These are phyloP conservation scores for Heliconius himera DNA, from an alignment of 1,140 invertebrate genomes.

Conservation along the genomic window DNA sequence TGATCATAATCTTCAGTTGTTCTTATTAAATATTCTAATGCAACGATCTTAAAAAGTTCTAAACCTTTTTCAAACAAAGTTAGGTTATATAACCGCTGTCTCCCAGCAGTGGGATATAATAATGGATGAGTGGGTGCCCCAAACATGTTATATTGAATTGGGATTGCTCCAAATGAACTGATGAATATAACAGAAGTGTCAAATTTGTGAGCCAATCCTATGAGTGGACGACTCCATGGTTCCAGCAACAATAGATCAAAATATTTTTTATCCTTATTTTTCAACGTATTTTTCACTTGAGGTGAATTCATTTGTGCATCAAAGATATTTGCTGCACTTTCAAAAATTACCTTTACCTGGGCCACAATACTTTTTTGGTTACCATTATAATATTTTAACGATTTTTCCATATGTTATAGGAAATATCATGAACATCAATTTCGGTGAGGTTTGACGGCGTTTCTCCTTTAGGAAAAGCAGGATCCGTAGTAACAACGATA, in stretches of 20 bases:
- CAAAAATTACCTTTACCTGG: constrained; percentile 36
- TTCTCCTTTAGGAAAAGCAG: constrained; percentile 34
- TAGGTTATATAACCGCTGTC: constrained; percentile 49
- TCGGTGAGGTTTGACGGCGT: constrained; percentile 43
- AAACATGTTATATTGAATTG: constrained; percentile 48
- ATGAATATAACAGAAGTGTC: constrained; percentile 68
- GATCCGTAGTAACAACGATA: constrained; percentile 56
- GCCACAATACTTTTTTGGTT: constrained; percentile 25
- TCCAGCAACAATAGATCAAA: constrained; percentile 66
- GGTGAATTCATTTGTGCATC: constrained; percentile 51
- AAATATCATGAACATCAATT: constrained; percentile 51
- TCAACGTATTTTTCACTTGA: constrained; percentile 54
- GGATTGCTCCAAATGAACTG: constrained; percentile 52
- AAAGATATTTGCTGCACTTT: constrained; percentile 40
- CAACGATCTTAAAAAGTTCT: constrained; percentile 44
- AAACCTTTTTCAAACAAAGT: constrained; percentile 57
- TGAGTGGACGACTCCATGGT: constrained; percentile 39
- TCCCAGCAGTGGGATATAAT: constrained; percentile 68
- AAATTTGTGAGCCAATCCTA: constrained; percentile 63
- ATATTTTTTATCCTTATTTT: constrained; percentile 43
- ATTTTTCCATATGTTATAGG: constrained; percentile 44
- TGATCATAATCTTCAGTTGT: constrained; percentile 46
- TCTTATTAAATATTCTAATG: constrained; percentile 19
- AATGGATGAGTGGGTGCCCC: constrained; percentile 78
- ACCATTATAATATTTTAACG: constrained; percentile 24